Evolutionary conservation across 2,113 vertebrate genomes (phyloP).

Genomic region (Indicator maculatus): DNA sequence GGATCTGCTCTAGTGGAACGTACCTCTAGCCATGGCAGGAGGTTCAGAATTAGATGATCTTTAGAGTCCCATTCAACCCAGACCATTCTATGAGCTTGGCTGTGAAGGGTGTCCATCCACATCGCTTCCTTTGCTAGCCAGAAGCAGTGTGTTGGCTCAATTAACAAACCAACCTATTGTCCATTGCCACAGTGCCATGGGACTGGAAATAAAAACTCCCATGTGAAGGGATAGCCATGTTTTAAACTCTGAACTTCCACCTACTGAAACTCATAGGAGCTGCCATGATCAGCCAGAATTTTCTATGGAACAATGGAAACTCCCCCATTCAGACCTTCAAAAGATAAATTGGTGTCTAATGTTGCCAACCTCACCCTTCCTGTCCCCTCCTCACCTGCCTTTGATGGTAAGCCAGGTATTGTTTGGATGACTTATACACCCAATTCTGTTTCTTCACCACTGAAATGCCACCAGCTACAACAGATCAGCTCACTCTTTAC

Average conservation of each 20-base stretch:
- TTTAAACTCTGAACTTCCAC: not conserved
- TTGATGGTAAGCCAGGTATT: slow-evolving; percentile 26
- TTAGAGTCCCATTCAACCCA: no score
- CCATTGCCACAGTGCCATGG: not conserved
- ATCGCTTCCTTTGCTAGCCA: not conserved
- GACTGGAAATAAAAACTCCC: not conserved
- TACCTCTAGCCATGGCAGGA: no score
- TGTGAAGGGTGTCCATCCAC: no score
- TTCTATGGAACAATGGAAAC: not conserved
- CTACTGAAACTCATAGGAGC: not conserved
- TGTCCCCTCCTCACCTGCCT: not conserved
- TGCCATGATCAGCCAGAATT: not conserved
- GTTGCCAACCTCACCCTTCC: not conserved
- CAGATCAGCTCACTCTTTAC: not conserved
- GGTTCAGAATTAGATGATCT: no score
- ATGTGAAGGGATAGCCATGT: not conserved
- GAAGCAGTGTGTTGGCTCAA: not conserved
- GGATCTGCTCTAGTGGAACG: no score
- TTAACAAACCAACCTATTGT: not conserved
- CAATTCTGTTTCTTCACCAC: not conserved
- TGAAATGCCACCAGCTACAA: not conserved
- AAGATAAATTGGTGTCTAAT: not conserved
- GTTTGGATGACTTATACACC: not conserved
- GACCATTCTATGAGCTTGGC: no score
- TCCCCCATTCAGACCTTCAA: not conserved